Conservation (phyloP, 1,140 invertebrate genomes). For the Tyrophagus putrescentiae region DNA sequence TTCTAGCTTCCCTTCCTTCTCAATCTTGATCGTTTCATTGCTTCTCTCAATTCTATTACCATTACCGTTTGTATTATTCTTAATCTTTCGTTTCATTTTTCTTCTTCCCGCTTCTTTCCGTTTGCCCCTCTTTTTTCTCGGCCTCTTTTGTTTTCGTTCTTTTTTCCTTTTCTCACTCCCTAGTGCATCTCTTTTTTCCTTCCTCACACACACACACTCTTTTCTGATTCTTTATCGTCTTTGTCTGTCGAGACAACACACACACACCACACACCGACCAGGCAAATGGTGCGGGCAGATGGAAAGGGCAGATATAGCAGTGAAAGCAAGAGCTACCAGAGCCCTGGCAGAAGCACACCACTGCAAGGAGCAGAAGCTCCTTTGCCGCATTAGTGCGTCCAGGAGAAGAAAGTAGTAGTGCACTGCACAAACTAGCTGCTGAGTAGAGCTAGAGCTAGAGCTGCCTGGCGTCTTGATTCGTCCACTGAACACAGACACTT, state of each 20-base stretch:
- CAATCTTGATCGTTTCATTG: background rate
- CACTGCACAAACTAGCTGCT: no score
- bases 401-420: no score
- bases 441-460: no score
- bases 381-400: no score
- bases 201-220: background rate
- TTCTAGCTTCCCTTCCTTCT: slow-evolving; percentile 6
- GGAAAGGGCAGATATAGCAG: no score
- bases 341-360: no score
- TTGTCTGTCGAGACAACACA: background rate
- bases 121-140: slow-evolving; percentile 3
- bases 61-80: slow-evolving; percentile 10
- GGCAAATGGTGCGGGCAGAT: no score
- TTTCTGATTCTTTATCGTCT: background rate
- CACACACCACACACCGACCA: no score
- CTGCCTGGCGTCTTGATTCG: no score
- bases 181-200: background rate
- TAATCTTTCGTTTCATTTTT: slow-evolving; percentile 12
- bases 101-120: background rate
- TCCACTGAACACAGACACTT: no score
- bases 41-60: slow-evolving; percentile 14
- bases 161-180: background rate
- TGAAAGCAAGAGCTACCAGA: no score
- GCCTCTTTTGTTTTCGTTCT: slow-evolving; percentile 1
- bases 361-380: no score